Conservation (phyloP, 2,113 vertebrate species). For the Xenopus tropicalis region DNA sequence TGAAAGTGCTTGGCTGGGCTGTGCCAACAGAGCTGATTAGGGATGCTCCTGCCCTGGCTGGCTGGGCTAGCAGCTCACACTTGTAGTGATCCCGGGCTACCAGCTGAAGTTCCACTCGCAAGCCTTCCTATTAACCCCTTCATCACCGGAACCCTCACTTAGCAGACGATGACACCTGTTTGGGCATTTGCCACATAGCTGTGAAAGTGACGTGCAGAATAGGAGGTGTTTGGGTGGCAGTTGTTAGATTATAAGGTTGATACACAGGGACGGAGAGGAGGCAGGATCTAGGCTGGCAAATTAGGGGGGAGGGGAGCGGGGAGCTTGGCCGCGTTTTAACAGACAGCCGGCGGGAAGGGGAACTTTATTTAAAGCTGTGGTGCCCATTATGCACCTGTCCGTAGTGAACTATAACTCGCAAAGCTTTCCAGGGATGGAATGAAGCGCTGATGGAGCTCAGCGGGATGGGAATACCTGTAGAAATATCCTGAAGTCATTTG, state of each 20-base stretch:
- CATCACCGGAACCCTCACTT: background rate
- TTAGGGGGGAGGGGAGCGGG: background rate
- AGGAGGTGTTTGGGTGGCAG: conserved; percentile 50
- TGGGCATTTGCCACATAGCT: background rate
- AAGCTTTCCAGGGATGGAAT: too few relatives aligned
- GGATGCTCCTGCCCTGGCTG: conserved; percentile 3
- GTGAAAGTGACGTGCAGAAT: conserved; percentile 4
- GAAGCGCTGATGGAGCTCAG: too few relatives aligned
- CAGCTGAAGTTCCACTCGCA: conserved; percentile 8
- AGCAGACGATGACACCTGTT: conserved; percentile 49
- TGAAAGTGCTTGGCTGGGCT: conserved; percentile 18
- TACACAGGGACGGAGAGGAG: conserved; percentile 8
- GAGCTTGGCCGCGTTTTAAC: conserved; percentile 6
- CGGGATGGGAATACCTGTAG: too few relatives aligned
- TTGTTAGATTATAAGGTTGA: conserved; percentile 6
- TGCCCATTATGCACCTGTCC: too few relatives aligned
- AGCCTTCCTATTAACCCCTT: conserved; percentile 17
- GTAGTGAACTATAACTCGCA: too few relatives aligned
- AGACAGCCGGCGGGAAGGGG: too few relatives aligned
- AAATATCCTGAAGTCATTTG: too few relatives aligned
- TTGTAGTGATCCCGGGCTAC: background rate
- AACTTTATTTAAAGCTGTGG: too few relatives aligned
- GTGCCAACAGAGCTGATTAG: background rate
- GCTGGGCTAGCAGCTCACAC: background rate
- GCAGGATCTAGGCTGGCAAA: background rate